phyloP scores from a whole-genome alignment of 2,113 vertebrate species.

The Thunnus thynnus region DNA sequence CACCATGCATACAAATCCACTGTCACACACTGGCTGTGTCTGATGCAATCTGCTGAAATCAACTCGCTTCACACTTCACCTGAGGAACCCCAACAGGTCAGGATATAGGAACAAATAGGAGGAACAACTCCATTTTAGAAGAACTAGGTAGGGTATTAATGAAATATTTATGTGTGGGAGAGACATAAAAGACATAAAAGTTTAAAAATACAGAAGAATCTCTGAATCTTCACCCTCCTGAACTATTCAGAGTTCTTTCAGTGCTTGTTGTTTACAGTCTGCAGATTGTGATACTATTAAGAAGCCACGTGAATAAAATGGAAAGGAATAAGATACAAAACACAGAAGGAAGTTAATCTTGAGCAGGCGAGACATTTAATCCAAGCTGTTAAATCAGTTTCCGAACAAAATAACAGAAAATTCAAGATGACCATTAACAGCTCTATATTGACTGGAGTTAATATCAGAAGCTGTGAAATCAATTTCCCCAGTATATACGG shows the following conservation, averaged over 20 bases:
- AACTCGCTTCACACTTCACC: conserved; percentile 1
- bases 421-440: not conserved
- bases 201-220: not conserved
- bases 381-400: too few species aligned
- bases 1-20: conserved; percentile 27
- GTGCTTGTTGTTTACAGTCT: too few species aligned
- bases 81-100: conserved; percentile 2
- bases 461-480: too few species aligned
- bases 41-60: conserved; percentile 73
- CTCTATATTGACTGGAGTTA: not conserved
- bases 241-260: not conserved
- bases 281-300: too few species aligned
- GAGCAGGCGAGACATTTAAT: too few species aligned
- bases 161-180: not conserved
- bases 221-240: not conserved
- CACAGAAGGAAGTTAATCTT: too few species aligned
- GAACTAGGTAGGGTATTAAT: not conserved
- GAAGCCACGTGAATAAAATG: too few species aligned
- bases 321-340: too few species aligned
- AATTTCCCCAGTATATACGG: too few species aligned
- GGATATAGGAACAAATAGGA: conserved; percentile 5
- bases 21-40: not conserved
- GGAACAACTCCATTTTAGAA: not conserved
- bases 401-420: too few species aligned
- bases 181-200: not conserved